These are phyloP conservation scores for Brassicogethes aeneus DNA, from an alignment of 2,888 invertebrate genomes.

Conservation along the genomic window DNA sequence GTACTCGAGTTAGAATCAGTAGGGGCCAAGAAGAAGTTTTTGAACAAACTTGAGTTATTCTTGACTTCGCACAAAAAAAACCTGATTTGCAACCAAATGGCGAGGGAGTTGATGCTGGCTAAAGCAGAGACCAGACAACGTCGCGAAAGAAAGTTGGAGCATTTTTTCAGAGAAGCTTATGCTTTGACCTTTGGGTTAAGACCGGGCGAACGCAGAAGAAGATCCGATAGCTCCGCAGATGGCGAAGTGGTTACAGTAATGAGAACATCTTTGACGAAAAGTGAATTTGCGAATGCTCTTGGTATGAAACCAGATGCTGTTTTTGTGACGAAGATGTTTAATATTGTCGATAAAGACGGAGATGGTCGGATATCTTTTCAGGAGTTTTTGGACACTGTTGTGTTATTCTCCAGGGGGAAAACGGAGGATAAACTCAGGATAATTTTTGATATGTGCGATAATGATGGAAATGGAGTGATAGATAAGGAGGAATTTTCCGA, in stretches of 20 bases:
- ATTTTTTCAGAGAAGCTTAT: conserved; percentile 95
- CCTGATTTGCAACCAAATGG: conserved; percentile 63
- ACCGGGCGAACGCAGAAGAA: conserved; percentile 73
- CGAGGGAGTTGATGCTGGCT: conserved; percentile 77
- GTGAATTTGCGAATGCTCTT: conserved; percentile 89
- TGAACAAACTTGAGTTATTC: conserved; percentile 80
- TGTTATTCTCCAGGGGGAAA: conserved; percentile 83
- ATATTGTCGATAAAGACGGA: conserved; percentile 90
- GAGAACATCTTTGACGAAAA: conserved; percentile 83
- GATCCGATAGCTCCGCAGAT: conserved; percentile 62
- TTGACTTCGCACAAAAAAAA: conserved; percentile 75
- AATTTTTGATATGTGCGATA: conserved; percentile 96
- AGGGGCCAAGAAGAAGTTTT: conserved; percentile 73
- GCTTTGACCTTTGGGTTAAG: conserved; percentile 84
- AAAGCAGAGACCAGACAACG: conserved; percentile 91
- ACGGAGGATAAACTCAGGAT: conserved; percentile 90
- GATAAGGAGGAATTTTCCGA: conserved; percentile 89
- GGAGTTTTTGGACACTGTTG: conserved; percentile 91
- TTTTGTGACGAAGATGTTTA: conserved; percentile 96
- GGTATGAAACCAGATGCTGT: conserved; percentile 94
- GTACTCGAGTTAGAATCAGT: conserved; percentile 84
- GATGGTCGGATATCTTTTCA: conserved; percentile 91
- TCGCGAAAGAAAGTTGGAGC: conserved; percentile 84
- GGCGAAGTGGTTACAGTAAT: conserved; percentile 88
- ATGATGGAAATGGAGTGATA: conserved; percentile 88